Base-by-base conservation (phyloP, 2,888 invertebrate species). In the Trisateles emortualis region DNA sequence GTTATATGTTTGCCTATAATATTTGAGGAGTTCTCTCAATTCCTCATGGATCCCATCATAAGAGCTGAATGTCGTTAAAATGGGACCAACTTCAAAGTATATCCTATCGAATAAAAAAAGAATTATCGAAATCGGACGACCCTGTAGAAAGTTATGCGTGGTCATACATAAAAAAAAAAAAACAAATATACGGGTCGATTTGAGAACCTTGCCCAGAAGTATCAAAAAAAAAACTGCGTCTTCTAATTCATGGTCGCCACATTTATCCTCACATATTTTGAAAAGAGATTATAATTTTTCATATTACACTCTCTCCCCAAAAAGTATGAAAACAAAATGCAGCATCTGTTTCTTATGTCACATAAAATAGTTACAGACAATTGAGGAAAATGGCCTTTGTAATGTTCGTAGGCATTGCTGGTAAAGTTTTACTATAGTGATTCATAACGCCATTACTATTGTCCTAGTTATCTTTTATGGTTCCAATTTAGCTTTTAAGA, bases 381-480 rank as follows among this genome's bases (percentile, higher is more conserved):
- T 33, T 48, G 9, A 40, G 40, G 47, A 48, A 48, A 48, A 48
- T 48, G 24, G 47, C 14, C 14, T 33, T n/a, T 40, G 14, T 48
- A 33, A 48, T 24, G 32, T 39, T 32, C 22, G 32, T 40, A 33
- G 30, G 30, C 22, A 30, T 47, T 32, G 22, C 32, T 24, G 16
- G 33, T 24, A 41, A 41, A 26, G 22, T 41, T 41, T 41, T 19
- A 14, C 16, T 41, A 41, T 16, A 40, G 32, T 40, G 40, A 47
- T 39, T 40, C 47, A 24, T 47, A 32, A 16, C 32, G 4, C 24
- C 40, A 40, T 33, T 33, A 40, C 40, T 24, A 40, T 40, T 16
- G 32, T 26, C 6, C 11, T 16, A 11, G n/a, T 40, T 47, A 14
- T 14, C 3, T 40, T 47, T 47, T 36, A 36, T 45, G 24, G 26